These are phyloP conservation scores for Clepsis dumicolana DNA, from an alignment of 2,888 invertebrate genomes.

Conservation along the genomic window DNA sequence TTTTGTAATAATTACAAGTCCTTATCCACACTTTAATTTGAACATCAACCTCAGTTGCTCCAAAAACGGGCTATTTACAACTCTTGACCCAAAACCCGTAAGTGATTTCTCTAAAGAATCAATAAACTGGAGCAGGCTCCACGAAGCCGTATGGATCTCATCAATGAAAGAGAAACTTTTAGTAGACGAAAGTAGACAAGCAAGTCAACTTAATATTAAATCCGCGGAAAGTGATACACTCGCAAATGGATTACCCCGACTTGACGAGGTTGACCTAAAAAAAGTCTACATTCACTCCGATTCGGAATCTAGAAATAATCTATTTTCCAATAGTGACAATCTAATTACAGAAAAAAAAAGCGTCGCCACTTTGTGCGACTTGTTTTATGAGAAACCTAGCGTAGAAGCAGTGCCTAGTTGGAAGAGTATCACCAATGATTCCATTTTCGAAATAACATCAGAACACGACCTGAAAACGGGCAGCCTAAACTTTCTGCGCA, in stretches of 20 bases:
- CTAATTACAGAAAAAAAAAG: background rate
- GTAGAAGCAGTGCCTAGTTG: background rate
- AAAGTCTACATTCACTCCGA: background rate
- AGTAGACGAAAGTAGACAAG: background rate
- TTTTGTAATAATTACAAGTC: conserved; percentile 54
- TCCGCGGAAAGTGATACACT: background rate
- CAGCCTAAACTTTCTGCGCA: background rate
- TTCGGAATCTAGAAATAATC: background rate
- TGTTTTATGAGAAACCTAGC: background rate
- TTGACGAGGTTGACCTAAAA: background rate
- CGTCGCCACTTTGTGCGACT: background rate
- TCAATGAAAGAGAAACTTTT: background rate
- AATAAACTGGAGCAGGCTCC: conserved; percentile 47
- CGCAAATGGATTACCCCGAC: background rate
- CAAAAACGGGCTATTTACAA: conserved; percentile 46
- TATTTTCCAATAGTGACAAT: background rate
- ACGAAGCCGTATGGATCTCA: conserved; percentile 34
- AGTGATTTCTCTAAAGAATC: conserved; percentile 44
- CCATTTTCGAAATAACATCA: background rate
- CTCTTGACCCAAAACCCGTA: conserved; percentile 29
- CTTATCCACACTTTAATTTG: conserved; percentile 46
- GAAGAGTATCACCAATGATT: background rate
- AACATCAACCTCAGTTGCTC: conserved; percentile 50
- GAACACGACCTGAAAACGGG: background rate
- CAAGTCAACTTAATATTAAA: background rate